Percentiles rank a stretch among this genome's conserved stretches.
These are phyloP conservation scores for Trachelus troglodyta DNA, from an alignment of 2,888 invertebrate genomes.

Conservation along the genomic window DNA sequence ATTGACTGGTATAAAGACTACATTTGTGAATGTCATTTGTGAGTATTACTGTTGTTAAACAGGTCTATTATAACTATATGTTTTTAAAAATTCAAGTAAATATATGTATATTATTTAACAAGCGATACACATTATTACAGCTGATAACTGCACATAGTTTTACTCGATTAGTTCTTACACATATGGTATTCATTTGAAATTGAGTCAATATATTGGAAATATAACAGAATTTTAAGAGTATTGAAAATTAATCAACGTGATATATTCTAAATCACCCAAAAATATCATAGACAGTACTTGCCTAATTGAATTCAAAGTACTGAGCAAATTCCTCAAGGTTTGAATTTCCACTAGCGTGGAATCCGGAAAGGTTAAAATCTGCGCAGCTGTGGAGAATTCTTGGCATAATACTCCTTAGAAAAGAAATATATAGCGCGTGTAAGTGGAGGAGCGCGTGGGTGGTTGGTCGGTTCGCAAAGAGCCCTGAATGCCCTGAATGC, in stretches of 20 bases:
- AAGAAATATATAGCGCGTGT: slow-evolving; percentile 6
- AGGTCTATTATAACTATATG: neutral
- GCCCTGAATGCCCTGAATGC: slow-evolving; percentile 12
- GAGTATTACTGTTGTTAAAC: neutral
- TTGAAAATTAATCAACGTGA: neutral
- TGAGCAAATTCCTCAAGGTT: neutral
- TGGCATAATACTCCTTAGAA: slow-evolving; percentile 37
- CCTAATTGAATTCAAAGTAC: neutral
- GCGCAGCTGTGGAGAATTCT: slow-evolving; percentile 43
- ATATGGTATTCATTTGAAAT: neutral
- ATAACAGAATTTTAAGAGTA: neutral
- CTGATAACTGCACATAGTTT: neutral
- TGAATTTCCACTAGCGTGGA: slow-evolving; percentile 36
- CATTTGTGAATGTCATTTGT: neutral
- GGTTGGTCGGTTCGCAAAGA: slow-evolving; percentile 1
- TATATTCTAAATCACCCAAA: neutral
- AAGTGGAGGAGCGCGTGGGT: slow-evolving; percentile 14
- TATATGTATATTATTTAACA: too few species aligned
- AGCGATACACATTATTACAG: too few species aligned
- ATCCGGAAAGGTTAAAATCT: slow-evolving; percentile 35
- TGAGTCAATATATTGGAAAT: neutral
- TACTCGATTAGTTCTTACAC: neutral
- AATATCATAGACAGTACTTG: neutral
- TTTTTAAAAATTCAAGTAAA: neutral
- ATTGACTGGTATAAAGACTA: neutral